phyloP scores from a whole-genome alignment of 1,140 invertebrate species.

The Meloidogyne floridensis region DNA sequence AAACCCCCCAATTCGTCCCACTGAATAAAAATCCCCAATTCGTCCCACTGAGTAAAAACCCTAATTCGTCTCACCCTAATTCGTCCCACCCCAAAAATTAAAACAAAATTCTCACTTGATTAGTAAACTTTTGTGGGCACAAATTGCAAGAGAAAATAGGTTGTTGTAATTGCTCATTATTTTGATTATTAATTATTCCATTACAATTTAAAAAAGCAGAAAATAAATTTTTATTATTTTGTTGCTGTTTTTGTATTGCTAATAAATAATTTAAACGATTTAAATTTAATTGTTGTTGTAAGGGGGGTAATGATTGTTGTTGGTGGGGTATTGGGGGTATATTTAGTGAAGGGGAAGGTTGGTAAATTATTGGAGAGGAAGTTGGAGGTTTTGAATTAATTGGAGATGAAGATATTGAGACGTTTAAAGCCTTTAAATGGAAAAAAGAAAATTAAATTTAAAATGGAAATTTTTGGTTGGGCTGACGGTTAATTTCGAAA shows the following conservation, averaged over 20 bases:
- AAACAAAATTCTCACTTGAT: not conserved
- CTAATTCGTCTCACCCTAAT: too few species aligned
- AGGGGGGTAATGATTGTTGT: not conserved
- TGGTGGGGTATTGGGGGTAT: too few species aligned
- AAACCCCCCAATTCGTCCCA: too few species aligned
- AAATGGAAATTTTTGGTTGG: too few species aligned
- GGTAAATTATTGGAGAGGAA: constrained; percentile 5
- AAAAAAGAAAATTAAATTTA: too few species aligned
- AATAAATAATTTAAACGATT: constrained; percentile 13
- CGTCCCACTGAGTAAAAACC: not conserved
- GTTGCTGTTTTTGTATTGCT: not conserved
- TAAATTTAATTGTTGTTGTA: not conserved
- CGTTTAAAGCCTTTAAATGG: not conserved
- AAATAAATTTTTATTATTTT: not conserved
- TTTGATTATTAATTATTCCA: not conserved
- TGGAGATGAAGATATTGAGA: constrained; percentile 6
- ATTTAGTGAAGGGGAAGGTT: too few species aligned
- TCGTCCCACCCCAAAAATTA: not conserved
- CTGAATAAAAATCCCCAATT: too few species aligned
- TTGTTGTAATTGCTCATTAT: not conserved
- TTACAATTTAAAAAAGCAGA: not conserved
- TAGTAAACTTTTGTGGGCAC: constrained; percentile 15
- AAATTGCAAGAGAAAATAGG: constrained; percentile 3
- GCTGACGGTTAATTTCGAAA: too few species aligned
- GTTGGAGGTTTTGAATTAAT: not conserved